These are phyloP conservation scores for Geotrypetes seraphini DNA, from an alignment of 2,797 vertebrate genomes.

Conservation along the genomic window DNA sequence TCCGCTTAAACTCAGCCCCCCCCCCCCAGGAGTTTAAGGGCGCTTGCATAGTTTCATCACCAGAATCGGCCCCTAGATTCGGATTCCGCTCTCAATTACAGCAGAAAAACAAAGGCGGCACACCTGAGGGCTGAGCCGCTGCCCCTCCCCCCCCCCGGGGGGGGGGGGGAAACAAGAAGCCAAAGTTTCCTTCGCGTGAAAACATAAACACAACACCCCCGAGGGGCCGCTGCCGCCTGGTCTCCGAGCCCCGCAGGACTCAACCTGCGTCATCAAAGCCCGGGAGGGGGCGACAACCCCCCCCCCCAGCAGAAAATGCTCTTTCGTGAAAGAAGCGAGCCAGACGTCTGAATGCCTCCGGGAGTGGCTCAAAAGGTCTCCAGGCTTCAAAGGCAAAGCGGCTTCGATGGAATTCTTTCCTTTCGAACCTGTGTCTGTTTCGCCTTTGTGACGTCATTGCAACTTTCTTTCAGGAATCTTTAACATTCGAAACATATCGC, in stretches of 20 bases:
- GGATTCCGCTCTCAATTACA: conserved; percentile 20
- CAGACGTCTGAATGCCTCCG: background rate
- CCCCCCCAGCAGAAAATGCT: no score
- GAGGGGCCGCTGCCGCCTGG: conserved; percentile 4
- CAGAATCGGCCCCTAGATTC: no score
- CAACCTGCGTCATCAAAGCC: conserved; percentile 19
- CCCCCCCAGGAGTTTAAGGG: no score
- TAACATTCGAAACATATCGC: no score
- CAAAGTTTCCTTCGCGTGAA: conserved; percentile 13
- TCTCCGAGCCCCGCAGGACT: background rate
- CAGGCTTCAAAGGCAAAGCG: no score
- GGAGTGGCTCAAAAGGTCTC: no score
- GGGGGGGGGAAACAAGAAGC: background rate
- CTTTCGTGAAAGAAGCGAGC: conserved; percentile 1
- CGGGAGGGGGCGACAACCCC: conserved; percentile 19
- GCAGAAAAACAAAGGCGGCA: conserved; percentile 9
- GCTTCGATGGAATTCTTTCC: no score
- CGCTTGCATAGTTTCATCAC: no score
- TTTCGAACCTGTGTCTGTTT: no score
- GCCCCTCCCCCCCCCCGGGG: conserved; percentile 6
- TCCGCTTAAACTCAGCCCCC: no score
- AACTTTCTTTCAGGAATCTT: no score
- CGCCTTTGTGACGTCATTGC: no score
- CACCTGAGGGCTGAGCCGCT: conserved; percentile 15
- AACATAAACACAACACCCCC: conserved; percentile 29